Percentiles rank a stretch among this genome's conserved stretches.
Evolutionary conservation across 2,888 invertebrate genomes (phyloP).

Genomic region (Nemotelus pantherinus): DNA sequence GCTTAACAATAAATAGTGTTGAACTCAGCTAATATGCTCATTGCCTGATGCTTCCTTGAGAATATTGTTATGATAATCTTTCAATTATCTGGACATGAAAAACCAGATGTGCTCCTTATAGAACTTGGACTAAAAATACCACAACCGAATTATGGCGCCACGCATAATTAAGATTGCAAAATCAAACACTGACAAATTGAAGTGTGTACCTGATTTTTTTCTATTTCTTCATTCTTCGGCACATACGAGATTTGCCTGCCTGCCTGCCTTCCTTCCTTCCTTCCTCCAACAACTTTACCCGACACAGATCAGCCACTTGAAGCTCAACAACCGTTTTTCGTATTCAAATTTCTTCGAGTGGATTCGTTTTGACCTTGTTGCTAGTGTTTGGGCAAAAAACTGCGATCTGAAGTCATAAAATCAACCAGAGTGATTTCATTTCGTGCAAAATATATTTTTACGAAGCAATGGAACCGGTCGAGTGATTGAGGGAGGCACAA

Average conservation of each 20-base stretch:
- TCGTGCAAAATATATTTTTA: conserved; percentile 10
- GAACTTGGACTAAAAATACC: no score
- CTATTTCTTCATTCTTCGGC: no score
- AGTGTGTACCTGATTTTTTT: no score
- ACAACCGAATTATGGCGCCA: not conserved
- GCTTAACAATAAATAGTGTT: no score
- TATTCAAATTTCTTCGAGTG: conserved; percentile 1
- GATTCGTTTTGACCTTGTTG: conserved; percentile 30
- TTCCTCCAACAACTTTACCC: not conserved
- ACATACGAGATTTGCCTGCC: no score
- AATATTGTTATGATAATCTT: no score
- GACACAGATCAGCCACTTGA: not conserved
- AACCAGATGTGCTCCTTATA: no score
- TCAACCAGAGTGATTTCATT: conserved; percentile 12
- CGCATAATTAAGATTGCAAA: not conserved
- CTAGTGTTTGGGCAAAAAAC: conserved; percentile 12
- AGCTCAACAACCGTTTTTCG: not conserved
- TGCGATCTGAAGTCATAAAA: not conserved
- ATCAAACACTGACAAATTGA: not conserved
- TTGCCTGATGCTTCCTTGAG: no score
- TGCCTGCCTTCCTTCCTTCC: not conserved
- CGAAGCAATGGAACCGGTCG: no score
- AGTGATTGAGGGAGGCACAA: no score
- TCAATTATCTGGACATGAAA: no score
- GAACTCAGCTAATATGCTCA: no score